Conservation (phyloP, 2,888 invertebrate species). For the Spilosoma lubricipeda region DNA sequence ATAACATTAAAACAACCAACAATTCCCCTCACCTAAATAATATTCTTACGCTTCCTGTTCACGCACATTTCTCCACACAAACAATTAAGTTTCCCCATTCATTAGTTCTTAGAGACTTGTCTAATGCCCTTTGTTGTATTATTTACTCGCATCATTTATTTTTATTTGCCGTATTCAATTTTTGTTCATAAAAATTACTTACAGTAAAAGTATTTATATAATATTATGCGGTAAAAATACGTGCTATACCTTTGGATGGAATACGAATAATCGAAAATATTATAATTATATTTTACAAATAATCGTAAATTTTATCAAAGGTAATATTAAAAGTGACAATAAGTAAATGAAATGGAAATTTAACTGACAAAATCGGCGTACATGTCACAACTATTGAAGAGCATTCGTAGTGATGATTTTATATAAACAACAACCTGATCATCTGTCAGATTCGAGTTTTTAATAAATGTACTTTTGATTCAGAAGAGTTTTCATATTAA, state of each 20-base stretch:
- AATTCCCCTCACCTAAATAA: conserved; percentile 21
- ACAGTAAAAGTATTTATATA: not conserved
- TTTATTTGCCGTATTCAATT: conserved; percentile 5
- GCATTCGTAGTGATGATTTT: not conserved
- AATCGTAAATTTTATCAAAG: not conserved
- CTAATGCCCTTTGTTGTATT: conserved; percentile 30
- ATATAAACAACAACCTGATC: not conserved
- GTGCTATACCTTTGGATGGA: not conserved
- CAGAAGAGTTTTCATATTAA: not conserved
- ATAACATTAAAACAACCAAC: conserved; percentile 17
- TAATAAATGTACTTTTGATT: not conserved
- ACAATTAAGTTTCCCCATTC: conserved; percentile 34
- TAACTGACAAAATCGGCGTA: not conserved
- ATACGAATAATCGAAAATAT: not conserved
- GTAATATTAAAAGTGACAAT: not conserved
- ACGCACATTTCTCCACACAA: conserved; percentile 34
- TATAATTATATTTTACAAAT: not conserved
- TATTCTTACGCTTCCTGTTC: conserved; percentile 15
- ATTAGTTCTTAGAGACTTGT: conserved; percentile 19
- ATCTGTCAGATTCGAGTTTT: not conserved
- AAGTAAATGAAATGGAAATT: not conserved
- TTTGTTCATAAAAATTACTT: not conserved
- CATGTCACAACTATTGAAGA: not conserved
- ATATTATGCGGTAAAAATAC: not conserved
- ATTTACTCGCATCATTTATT: conserved; percentile 17